Base-by-base conservation (phyloP, 2,888 invertebrate species). In the Dicranocentrus wangi region DNA sequence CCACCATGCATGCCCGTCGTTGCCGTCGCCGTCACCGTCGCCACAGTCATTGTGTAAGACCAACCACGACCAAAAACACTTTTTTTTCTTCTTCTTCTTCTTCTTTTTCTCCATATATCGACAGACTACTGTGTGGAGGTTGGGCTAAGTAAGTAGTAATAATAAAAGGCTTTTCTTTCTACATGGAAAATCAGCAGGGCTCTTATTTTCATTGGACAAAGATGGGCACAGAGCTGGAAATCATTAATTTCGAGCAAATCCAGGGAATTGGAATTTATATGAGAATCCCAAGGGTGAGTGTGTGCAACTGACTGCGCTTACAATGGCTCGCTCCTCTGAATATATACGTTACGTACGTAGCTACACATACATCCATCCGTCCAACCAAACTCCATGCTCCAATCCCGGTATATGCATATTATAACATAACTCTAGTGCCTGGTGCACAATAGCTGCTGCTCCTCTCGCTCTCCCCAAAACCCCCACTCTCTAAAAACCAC, bases 191-290 rank as follows among this genome's bases (percentile, higher is more conserved):
- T 79, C 79, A 79, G 79, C 79, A 72, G 79, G 79, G 47, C 72
- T 72, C 79, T 78, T 60, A 68, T 68, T 68, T 53, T 68, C 66
- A 61, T 77, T 69, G 69, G 77, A 71, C 65, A 70, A 66, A 72
- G 70, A 71, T 63, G 66, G 65, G 72, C 72, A 65, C 63, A 61
- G 77, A 69, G 70, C 78, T 79, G 79, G 72, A 72, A 79, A 79
- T 79, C 79, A 79, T 79, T 79, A 79, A 79, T 79, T 79, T 79
- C 72, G 66, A 66, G 72, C 43, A 79, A 79, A 79, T 79, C 79
- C 79, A 79, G 66, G 79, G 79, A 79, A 72, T 79, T 79, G 79
- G 79, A 79, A 79, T 79, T 79, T 79, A 79, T 72, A 79, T 79
- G 72, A 79, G 79, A 79, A 72, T 79, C 79, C 79, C 79, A 72